Evolutionary conservation across 2,797 vertebrate genomes (phyloP).

Genomic region (Notolabrus celidotus): DNA sequence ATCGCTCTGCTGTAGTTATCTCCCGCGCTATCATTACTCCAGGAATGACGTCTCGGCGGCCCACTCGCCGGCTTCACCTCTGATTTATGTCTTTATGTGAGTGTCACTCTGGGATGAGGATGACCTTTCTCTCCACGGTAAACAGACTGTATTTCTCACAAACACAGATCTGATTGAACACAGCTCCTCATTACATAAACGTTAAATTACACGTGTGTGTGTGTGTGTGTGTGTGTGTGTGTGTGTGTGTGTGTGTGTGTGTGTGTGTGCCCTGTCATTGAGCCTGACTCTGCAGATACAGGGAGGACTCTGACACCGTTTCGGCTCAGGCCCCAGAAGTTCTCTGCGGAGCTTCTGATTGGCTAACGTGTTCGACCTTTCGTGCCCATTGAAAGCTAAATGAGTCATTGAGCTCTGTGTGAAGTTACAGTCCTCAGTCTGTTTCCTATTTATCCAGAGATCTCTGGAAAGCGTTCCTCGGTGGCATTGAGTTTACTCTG

Average conservation of each 20-base stretch:
- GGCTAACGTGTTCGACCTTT: constrained; percentile 7
- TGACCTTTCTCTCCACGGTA: constrained; percentile 47
- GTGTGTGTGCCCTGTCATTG: constrained; percentile 62
- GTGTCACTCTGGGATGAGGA: constrained; percentile 34
- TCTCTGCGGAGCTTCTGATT: constrained; percentile 9
- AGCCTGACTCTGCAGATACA: constrained; percentile 42
- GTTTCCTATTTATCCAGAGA: constrained; percentile 18
- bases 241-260: no score
- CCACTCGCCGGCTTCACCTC: constrained; percentile 13
- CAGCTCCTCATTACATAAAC: constrained; percentile 29
- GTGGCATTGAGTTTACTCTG: constrained; percentile 31
- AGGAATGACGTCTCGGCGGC: constrained; percentile 29
- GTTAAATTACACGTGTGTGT: constrained; percentile 43
- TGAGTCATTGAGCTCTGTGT: constrained; percentile 8
- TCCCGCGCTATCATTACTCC: constrained; percentile 23
- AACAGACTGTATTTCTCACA: constrained; percentile 46
- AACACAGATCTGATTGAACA: constrained; percentile 53
- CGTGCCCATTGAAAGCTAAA: not conserved
- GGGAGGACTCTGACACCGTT: constrained; percentile 31
- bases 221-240: no score
- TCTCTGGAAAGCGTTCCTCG: constrained; percentile 30
- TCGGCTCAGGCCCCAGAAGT: constrained; percentile 52
- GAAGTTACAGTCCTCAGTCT: not conserved
- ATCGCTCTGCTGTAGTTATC: constrained; percentile 1
- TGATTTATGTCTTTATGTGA: constrained; percentile 39